phyloP scores from a whole-genome alignment of 37 sponge, comb jelly and placozoan species.

The Spongilla lacustris region DNA sequence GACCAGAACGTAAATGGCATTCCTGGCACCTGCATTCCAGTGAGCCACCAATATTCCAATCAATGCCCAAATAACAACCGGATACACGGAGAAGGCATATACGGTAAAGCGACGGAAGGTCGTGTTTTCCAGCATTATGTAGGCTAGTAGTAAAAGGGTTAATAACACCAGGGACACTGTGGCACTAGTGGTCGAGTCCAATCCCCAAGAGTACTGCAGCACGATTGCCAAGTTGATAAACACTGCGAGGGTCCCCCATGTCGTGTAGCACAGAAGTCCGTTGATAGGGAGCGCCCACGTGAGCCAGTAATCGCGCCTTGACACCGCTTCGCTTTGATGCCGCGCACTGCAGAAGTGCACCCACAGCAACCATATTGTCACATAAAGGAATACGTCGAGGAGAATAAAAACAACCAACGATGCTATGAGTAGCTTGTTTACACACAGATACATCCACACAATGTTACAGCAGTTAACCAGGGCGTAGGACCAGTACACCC shows the following conservation, averaged over 20 bases:
- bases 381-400: not conserved
- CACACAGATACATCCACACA: slow-evolving; percentile 54
- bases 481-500: slow-evolving; percentile 13
- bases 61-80: slow-evolving; percentile 32
- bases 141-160: not conserved
- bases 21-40: not conserved
- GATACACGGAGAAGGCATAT: slow-evolving; percentile 20
- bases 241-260: slow-evolving; percentile 13
- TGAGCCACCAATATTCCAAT: slow-evolving; percentile 6
- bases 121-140: slow-evolving; percentile 20
- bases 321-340: not conserved
- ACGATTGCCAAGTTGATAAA: slow-evolving; percentile 19
- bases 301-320: slow-evolving; percentile 1
- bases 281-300: slow-evolving; percentile 6
- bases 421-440: slow-evolving; percentile 2
- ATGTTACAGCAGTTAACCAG: slow-evolving; percentile 21
- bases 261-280: slow-evolving; percentile 17
- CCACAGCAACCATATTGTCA: not conserved
- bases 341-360: not conserved
- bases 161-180: not conserved
- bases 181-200: not conserved
- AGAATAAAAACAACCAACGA: slow-evolving; percentile 28
- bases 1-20: not conserved
- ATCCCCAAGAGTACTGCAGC: not conserved
- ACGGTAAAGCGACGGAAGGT: not conserved